Evolutionary conservation across 2,888 invertebrate species (phyloP), one percentile per base, ranked within the genome.

Genomic region (Cybosia mesomella): DNA sequence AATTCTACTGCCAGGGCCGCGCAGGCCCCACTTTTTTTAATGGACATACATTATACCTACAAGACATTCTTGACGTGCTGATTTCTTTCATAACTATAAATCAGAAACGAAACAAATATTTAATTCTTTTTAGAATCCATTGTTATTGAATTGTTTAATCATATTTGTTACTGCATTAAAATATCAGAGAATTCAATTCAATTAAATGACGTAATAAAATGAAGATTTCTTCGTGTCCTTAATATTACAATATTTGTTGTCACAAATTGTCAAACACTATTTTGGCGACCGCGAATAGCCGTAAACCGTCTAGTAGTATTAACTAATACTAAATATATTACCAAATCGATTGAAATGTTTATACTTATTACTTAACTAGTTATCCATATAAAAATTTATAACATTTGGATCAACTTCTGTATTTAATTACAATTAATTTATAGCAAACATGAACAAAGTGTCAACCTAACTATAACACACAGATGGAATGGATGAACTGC

Each of bases 21-120:
- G 75, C 81, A 83, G 87, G 86, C 88, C 84, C 83, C 85, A 76
- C 84, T 88, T 89, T 89, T 85, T 86, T 85, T 85, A n/a, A 86
- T 84, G 84, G 80, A 68, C 76, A 63, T 81, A 28, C 3, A n/a
- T 81, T 77, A 77, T 73, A 74, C 69, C 76, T 75, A 81, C 76
- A 83, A 79, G 79, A 82, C 80, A 18, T 36, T 22, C 39, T 36
- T 58, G 71, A 60, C 36, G 64, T 49, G 8, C n/a, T 68, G 32
- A 76, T 78, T 74, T 72, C 58, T 69, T 69, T 54, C 43, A 39
- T 64, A 43, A 68, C 66, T 72, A 63, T 68, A 13, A 55, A 59
- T 34, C 63, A 55, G 64, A 32, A 43, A 60, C 22, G 24, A n/a
- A n/a, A n/a, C n/a, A n/a, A n/a, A n/a, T n/a, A n/a, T n/a, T n/a